These are phyloP conservation scores for Gobionotothen gibberifrons DNA, from an alignment of 2,797 vertebrate genomes.

Conservation along the genomic window DNA sequence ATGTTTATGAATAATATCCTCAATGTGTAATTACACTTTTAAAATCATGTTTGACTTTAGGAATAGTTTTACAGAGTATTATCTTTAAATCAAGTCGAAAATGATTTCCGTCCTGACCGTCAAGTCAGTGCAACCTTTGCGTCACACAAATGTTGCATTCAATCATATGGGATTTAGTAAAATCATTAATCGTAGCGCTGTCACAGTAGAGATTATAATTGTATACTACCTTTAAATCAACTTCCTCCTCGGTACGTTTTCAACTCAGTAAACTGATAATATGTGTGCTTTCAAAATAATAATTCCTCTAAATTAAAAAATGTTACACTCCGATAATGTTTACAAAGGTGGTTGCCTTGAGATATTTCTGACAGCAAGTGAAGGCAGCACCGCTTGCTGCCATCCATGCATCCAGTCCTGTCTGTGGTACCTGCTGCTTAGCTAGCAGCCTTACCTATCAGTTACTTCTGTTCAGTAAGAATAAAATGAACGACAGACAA, in stretches of 20 bases:
- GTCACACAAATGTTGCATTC: conserved; percentile 67
- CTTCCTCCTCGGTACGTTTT: neutral
- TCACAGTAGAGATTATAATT: neutral
- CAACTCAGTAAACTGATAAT: neutral
- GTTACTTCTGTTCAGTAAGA: conserved; percentile 68
- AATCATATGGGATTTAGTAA: neutral
- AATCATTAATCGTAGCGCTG: accelerated
- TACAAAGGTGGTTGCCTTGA: neutral
- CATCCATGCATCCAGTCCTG: conserved; percentile 75
- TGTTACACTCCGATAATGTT: neutral
- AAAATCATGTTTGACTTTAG: too few species aligned
- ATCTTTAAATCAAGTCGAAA: too few species aligned
- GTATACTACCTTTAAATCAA: neutral
- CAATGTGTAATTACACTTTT: too few species aligned
- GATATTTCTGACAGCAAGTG: conserved; percentile 30
- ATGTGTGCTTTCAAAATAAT: neutral
- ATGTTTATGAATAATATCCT: too few species aligned
- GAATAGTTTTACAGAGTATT: too few species aligned
- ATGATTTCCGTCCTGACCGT: conserved; percentile 50
- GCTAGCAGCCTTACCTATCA: conserved; percentile 78
- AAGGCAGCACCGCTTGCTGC: conserved; percentile 69
- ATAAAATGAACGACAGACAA: conserved; percentile 69
- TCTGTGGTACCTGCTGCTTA: conserved; percentile 81
- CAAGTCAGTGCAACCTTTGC: conserved; percentile 54
- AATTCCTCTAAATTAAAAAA: neutral